A percentile compares a stretch with the other conserved stretches of the same genome.
Conservation (phyloP, 2,113 vertebrate species). For the Hipposideros armiger region DNA sequence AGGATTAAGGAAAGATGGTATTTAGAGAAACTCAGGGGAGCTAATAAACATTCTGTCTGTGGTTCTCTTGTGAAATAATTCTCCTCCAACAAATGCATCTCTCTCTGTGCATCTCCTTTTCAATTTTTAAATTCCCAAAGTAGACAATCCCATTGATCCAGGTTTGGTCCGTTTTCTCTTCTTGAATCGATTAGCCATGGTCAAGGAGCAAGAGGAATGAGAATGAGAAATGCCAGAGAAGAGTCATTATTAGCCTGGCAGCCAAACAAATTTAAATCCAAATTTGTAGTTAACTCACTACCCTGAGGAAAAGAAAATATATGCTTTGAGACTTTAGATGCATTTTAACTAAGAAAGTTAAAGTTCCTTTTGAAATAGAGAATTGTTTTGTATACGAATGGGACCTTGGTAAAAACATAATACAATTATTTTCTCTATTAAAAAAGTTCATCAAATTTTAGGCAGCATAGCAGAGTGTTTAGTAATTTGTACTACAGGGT, state of each 20-base stretch:
- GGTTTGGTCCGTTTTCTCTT: slow-evolving; percentile 9
- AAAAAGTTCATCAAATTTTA: background rate
- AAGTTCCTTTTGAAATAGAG: background rate
- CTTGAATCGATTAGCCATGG: background rate
- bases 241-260: background rate
- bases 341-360: slow-evolving; percentile 19
- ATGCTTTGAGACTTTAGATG: background rate
- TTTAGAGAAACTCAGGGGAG: background rate
- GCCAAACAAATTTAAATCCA: slow-evolving; percentile 36
- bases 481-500: background rate
- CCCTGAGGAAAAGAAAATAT: background rate
- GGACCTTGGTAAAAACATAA: background rate
- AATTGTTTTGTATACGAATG: background rate
- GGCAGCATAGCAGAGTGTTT: background rate
- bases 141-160: slow-evolving; percentile 49
- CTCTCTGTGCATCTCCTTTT: background rate
- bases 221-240: background rate
- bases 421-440: background rate
- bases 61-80: slow-evolving; percentile 44
- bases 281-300: background rate
- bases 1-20: background rate
- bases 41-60: background rate
- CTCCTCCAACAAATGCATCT: background rate
- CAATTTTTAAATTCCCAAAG: slow-evolving; percentile 42
- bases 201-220: background rate